phyloP scores from a whole-genome alignment of 2,797 vertebrate species.

The Rhyacichthys aspro region DNA sequence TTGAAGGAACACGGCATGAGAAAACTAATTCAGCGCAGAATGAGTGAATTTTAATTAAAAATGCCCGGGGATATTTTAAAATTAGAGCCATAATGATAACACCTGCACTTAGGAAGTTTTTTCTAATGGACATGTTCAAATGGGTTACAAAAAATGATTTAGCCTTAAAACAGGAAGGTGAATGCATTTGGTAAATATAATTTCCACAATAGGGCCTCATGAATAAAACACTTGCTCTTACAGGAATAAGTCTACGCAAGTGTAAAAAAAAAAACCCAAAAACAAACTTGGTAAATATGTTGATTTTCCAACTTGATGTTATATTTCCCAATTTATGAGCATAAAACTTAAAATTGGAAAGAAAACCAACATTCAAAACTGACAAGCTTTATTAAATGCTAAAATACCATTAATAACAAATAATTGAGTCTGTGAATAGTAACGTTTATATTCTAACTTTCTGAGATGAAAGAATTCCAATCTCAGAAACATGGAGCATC shows the following conservation, averaged over 20 bases:
- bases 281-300: too few species aligned
- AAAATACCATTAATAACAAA: too few species aligned
- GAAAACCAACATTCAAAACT: too few species aligned
- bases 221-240: neutral
- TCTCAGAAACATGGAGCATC: too few species aligned
- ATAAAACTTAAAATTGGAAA: too few species aligned
- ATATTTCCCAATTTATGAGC: too few species aligned
- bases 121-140: slow-evolving; percentile 44
- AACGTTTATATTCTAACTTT: too few species aligned
- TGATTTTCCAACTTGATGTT: too few species aligned
- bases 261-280: neutral
- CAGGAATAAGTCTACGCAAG: neutral
- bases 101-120: slow-evolving; percentile 41
- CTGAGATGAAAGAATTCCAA: too few species aligned
- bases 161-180: neutral
- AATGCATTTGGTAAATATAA: slow-evolving; percentile 36
- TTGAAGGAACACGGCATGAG: slow-evolving; percentile 41
- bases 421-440: too few species aligned
- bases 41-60: slow-evolving; percentile 54
- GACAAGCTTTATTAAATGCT: too few species aligned
- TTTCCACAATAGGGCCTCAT: slow-evolving; percentile 30
- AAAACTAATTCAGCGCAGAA: slow-evolving; percentile 36
- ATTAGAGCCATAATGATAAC: slow-evolving; percentile 22
- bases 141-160: too few species aligned
- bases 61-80: slow-evolving; percentile 44